Base-by-base conservation (phyloP, 1,140 invertebrate species). In the Oedothorax gibbosus region DNA sequence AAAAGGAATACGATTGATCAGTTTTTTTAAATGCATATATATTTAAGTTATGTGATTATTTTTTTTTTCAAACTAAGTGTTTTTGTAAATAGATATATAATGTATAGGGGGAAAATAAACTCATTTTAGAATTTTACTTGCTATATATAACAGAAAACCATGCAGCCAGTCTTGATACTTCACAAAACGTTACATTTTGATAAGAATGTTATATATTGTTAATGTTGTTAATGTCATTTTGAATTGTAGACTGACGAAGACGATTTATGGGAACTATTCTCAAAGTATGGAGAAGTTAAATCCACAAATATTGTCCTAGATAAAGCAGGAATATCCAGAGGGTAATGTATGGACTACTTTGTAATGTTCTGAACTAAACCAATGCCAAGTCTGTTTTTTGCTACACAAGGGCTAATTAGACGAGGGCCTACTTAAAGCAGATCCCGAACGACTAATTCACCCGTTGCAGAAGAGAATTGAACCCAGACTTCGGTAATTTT, bases 221-320 rank as follows among this genome's bases (percentile, higher is more conserved):
- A 62, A 62, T 7, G 11, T 62, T 7, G 8, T 6, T 3, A 51
- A 15, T 9, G 9, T 35, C 12, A 64, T 82, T 51, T 73, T 68
- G 4, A 10, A 60, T 53, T 80, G 15, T n/a, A 87, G 87, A 87
- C 86, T 2, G 90, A 89, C 64, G 91, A 91, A 88, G 85, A 87
- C 66, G 91, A 91, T 83, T 87, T 91, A 21, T 90, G 89, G 75
- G 88, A 88, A 51, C 90, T 91, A 85, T 91, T 91, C 85, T 88
- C 90, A 79, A 87, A 88, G 12, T 98, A 96, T 91, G 97, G 97
- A 15, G 95, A 95, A 66, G 96, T 99, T 4, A 97, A 95, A 88
- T 96, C 94, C 62, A 96, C 96, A 49, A 98, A 98, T 91, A 98
- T 98, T 86, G 98, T 99, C 87, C 94, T 94, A 87, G 97, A 98